phyloP scores from a whole-genome alignment of 1,140 invertebrate genomes.

The Tetraneura akinire region DNA sequence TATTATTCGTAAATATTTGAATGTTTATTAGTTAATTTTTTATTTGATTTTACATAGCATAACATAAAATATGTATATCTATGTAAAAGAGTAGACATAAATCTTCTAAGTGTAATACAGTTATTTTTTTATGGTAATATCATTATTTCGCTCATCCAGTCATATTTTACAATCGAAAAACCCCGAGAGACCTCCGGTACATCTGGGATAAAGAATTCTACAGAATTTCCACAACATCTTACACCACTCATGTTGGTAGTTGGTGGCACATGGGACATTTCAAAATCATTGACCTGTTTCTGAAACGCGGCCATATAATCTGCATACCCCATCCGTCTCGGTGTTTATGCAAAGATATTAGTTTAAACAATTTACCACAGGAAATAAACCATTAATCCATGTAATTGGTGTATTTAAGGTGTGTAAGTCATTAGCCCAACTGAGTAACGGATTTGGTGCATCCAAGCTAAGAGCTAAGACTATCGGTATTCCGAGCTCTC shows the following conservation, averaged over 20 bases:
- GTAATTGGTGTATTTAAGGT: too few species aligned
- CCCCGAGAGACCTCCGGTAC: neutral
- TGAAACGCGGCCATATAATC: conserved; percentile 64
- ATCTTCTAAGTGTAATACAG: too few species aligned
- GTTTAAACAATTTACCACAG: neutral
- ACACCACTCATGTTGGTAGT: conserved; percentile 69
- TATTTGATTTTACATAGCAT: too few species aligned
- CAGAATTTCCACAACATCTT: too few species aligned
- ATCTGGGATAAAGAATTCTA: neutral
- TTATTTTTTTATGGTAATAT: too few species aligned
- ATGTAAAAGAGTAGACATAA: too few species aligned
- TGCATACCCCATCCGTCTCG: conserved; percentile 64
- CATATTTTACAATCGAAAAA: neutral
- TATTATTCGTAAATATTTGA: too few species aligned
- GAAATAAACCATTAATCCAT: too few species aligned
- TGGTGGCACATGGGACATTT: conserved; percentile 71
- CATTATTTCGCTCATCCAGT: too few species aligned
- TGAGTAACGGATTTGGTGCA: conserved; percentile 5
- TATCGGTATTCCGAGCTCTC: conserved; percentile 64
- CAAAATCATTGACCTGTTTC: conserved; percentile 69
- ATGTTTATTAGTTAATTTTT: too few species aligned
- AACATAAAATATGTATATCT: too few species aligned
- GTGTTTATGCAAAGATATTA: conserved; percentile 63
- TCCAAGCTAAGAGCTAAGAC: neutral
- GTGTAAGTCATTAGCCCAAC: conserved; percentile 14